Conservation (phyloP, 1,140 invertebrate species). For the Drosophila rufa region DNA sequence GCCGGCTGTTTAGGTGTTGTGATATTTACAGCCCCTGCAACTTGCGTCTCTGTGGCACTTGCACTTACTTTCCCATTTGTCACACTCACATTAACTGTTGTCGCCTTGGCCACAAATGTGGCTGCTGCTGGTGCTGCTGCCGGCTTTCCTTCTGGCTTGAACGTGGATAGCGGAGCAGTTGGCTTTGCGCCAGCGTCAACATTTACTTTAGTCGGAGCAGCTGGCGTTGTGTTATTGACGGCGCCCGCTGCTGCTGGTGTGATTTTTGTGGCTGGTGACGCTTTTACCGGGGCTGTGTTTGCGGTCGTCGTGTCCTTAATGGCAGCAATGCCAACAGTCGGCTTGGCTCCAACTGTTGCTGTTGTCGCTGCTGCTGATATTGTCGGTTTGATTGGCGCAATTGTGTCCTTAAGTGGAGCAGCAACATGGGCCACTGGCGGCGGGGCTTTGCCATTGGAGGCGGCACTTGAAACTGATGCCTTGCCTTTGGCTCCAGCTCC, state of each 20-base stretch:
- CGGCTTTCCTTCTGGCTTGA: slow-evolving; percentile 21
- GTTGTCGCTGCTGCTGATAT: slow-evolving; percentile 13
- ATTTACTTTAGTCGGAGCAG: slow-evolving; percentile 35
- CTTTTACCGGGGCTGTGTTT: slow-evolving; percentile 1
- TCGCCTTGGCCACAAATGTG: slow-evolving; percentile 7
- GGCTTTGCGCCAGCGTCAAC: slow-evolving; percentile 34
- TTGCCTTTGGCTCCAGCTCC: slow-evolving; percentile 12
- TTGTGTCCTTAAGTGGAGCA: slow-evolving; percentile 4
- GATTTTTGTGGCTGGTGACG: slow-evolving; percentile 17
- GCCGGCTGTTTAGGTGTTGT: background rate
- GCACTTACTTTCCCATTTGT: slow-evolving; percentile 20
- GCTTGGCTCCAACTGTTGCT: slow-evolving; percentile 2
- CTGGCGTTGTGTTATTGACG: slow-evolving; percentile 6
- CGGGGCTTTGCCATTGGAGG: background rate
- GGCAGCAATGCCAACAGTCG: slow-evolving; percentile 15
- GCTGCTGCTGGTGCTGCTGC: background rate
- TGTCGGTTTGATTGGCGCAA: slow-evolving; percentile 24
- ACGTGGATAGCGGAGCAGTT: slow-evolving; percentile 12
- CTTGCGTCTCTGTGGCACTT: background rate
- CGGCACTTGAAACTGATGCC: background rate
- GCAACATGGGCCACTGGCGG: slow-evolving; percentile 2
- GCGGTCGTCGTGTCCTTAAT: slow-evolving; percentile 14
- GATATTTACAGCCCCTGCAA: background rate
- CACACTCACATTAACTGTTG: slow-evolving; percentile 13
- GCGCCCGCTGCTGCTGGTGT: slow-evolving; percentile 16